Evolutionary conservation across 1,140 invertebrate genomes (phyloP), one percentile per base, ranked within the genome.

Genomic region (Musca domestica): DNA sequence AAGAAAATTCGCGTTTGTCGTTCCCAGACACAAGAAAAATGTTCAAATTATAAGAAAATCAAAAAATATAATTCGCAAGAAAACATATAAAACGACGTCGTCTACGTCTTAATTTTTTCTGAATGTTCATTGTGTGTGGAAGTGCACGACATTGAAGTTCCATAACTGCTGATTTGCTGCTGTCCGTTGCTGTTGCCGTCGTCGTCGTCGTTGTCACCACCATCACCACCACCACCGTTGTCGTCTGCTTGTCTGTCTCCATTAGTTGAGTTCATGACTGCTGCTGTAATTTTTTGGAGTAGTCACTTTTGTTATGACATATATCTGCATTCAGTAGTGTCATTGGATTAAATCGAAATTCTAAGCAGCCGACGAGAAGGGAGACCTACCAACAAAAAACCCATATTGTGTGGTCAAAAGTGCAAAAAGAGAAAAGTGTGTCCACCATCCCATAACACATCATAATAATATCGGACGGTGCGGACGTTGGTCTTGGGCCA

Each of bases 101-200:
- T 51, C 56, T 61, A 61, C 56, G 56, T 61, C 56, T 61, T 61
- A 61, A 41, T 27, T 34, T 61, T 61, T 61, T 34, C 56, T 34
- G n/a, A 61, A 61, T 41, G 27, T 61, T 61, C 56, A 61, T 61
- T 67, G 54, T 63, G 61, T 27, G 46, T 30, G 54, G 54, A 49
- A 68, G 67, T 68, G 51, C 67, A 64, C 67, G 67, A 68, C 67
- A 68, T 68, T 68, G 67, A 68, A 68, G 67, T 68, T 68, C 67
- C 67, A 68, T 68, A 68, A 68, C 67, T 68, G 58, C 61, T 68
- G 67, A 49, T 64, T 63, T 68, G 58, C 61, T 68, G 67, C 61
- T 64, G 51, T 27, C 67, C 64, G 67, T 49, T 47, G 61, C 66
- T 67, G 52, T 49, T 41, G 34, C 54, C 48, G 66, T 41, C 25